Conservation (phyloP, 2,797 vertebrate genomes). For the Podarcis siculus region DNA sequence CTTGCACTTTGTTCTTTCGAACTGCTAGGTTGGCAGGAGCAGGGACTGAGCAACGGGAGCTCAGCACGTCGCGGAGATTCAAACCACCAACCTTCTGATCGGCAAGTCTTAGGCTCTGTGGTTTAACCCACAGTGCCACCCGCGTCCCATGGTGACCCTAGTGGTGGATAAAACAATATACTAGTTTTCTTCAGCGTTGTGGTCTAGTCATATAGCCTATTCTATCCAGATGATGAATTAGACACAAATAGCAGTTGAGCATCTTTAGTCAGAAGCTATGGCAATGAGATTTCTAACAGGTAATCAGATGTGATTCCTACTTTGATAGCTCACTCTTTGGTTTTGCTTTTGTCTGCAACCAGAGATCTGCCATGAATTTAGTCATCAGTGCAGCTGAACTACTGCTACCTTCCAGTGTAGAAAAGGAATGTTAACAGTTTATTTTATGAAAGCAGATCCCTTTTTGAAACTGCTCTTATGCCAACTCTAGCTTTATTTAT, state of each 20-base stretch:
- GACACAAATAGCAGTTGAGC: conserved; percentile 11
- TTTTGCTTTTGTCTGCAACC: not conserved
- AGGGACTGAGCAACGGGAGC: too few species aligned
- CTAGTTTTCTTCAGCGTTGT: conserved; percentile 21
- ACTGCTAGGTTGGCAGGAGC: too few species aligned
- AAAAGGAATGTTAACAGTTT: conserved; percentile 21
- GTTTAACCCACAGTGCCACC: too few species aligned
- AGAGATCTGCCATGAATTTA: not conserved
- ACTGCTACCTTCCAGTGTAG: not conserved
- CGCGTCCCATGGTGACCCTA: not conserved
- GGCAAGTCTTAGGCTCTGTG: too few species aligned
- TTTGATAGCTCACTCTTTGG: conserved; percentile 5
- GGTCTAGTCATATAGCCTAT: not conserved
- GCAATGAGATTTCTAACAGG: not conserved
- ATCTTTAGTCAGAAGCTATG: not conserved
- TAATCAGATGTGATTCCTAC: accelerated
- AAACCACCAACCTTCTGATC: too few species aligned
- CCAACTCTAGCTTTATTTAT: not conserved
- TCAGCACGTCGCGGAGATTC: too few species aligned
- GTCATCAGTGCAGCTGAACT: not conserved
- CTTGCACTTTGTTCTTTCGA: too few species aligned
- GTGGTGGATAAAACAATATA: not conserved
- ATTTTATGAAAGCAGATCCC: not conserved
- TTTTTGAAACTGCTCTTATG: not conserved
- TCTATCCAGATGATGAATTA: conserved; percentile 15